These are phyloP conservation scores for Drosophila arawakana DNA, from an alignment of 1,140 invertebrate species.

Conservation along the genomic window DNA sequence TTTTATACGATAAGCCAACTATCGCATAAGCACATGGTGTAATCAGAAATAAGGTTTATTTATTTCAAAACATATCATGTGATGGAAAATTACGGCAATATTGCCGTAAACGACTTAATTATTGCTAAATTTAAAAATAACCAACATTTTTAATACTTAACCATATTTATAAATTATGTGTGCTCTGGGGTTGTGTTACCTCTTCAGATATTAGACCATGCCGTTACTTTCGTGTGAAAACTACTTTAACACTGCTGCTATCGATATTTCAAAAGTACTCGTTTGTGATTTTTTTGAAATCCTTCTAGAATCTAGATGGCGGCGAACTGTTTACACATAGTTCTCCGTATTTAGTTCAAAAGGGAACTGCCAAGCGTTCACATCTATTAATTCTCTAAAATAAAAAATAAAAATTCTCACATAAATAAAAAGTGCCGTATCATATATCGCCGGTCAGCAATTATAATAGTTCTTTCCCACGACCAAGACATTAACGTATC, in stretches of 20 bases:
- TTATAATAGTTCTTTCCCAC: background rate
- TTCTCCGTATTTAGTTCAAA: background rate
- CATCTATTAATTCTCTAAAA: background rate
- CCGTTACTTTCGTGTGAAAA: background rate
- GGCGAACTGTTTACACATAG: background rate
- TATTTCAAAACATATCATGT: no score
- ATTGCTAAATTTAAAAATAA: no score
- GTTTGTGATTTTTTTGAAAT: constrained; percentile 11
- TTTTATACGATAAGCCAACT: no score
- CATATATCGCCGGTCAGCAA: background rate
- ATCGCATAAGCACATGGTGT: no score
- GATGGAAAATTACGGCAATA: no score
- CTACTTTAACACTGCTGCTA: background rate
- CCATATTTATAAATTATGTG: no score
- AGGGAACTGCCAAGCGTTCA: background rate
- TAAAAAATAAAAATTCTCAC: no score
- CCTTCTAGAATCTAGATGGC: constrained; percentile 1
- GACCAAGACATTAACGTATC: background rate
- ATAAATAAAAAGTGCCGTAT: background rate
- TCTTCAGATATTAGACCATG: no score
- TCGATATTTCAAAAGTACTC: constrained; percentile 20
- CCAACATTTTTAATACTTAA: no score
- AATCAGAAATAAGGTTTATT: no score
- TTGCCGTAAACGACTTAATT: no score
- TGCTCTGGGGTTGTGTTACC: no score